phyloP scores from a whole-genome alignment of 2,888 invertebrate genomes.

The Drosophila paucipuncta region DNA sequence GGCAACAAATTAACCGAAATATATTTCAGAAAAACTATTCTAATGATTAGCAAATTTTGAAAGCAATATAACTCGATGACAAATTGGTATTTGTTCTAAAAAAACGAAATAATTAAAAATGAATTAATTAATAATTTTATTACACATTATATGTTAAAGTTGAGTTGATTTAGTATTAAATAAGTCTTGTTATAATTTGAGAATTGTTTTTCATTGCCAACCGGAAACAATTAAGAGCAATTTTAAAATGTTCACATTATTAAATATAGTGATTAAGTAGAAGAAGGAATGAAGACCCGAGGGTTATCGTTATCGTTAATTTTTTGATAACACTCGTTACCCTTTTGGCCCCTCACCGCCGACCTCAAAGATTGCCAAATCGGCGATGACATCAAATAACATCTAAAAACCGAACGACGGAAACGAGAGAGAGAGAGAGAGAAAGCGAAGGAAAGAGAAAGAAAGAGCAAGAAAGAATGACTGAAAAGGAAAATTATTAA shows the following conservation, averaged over 20 bases:
- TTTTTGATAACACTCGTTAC: slow-evolving; percentile 48
- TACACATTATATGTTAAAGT: neutral
- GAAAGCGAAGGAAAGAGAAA: neutral
- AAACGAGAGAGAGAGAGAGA: neutral
- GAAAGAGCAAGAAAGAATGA: neutral
- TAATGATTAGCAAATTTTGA: neutral
- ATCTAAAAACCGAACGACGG: neutral
- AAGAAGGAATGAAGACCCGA: slow-evolving; percentile 18
- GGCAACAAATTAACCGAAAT: slow-evolving; percentile 2
- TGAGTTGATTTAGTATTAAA: neutral
- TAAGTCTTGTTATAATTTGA: neutral
- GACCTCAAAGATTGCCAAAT: slow-evolving; percentile 40
- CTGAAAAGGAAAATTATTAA: neutral
- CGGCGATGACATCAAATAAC: slow-evolving; percentile 62
- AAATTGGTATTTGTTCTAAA: neutral
- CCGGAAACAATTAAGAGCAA: slow-evolving; percentile 67
- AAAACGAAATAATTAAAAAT: neutral
- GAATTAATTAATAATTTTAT: neutral
- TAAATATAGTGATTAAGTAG: too few relatives aligned
- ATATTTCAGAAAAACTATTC: neutral
- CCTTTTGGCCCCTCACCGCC: slow-evolving; percentile 49
- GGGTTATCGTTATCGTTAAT: slow-evolving; percentile 51
- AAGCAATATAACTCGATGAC: neutral
- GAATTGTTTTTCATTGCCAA: slow-evolving; percentile 39
- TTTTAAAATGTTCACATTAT: slow-evolving; percentile 4